Evolutionary conservation across 1,140 invertebrate species (phyloP).

Genomic region (Drosophila oshimai): DNA sequence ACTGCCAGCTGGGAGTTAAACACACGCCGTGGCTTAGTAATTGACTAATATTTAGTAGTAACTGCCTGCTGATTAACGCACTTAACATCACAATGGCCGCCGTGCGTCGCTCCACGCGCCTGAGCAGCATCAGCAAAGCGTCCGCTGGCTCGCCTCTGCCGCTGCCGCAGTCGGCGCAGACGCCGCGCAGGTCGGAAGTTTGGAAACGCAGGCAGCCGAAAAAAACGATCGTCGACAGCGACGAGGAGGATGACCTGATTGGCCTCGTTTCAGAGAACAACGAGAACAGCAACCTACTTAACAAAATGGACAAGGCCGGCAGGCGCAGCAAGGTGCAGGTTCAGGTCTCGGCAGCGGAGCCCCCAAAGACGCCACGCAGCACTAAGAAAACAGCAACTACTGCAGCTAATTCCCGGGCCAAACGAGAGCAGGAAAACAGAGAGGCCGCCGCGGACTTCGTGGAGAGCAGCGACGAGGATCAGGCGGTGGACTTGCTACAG

Average conservation of each 20-base stretch:
- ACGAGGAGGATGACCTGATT: constrained; percentile 48
- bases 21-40: background rate
- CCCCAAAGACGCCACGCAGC: constrained; percentile 72
- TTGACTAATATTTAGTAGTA: constrained; percentile 8
- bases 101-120: constrained; percentile 71
- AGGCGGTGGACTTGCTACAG: constrained; percentile 21
- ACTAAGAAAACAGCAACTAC: constrained; percentile 47
- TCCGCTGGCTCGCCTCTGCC: constrained; percentile 25
- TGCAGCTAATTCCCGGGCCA: constrained; percentile 4
- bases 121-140: constrained; percentile 67
- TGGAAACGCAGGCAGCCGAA: constrained; percentile 64
- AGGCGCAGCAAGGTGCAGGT: constrained; percentile 23
- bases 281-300: constrained; percentile 72
- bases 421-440: constrained; percentile 14
- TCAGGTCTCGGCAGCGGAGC: background rate
- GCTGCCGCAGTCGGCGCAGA: constrained; percentile 39
- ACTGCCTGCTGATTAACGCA: background rate
- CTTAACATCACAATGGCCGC: constrained; percentile 51
- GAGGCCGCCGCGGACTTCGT: constrained; percentile 7
- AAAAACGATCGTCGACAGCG: constrained; percentile 31
- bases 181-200: constrained; percentile 56
- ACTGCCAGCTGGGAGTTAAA: constrained; percentile 1
- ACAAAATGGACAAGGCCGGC: constrained; percentile 62
- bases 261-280: constrained; percentile 73
- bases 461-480: background rate